A percentile compares a stretch with the other conserved stretches of the same genome.
These are phyloP conservation scores for Aegotheles bennettii DNA, from an alignment of 2,113 vertebrate species.

Conservation along the genomic window DNA sequence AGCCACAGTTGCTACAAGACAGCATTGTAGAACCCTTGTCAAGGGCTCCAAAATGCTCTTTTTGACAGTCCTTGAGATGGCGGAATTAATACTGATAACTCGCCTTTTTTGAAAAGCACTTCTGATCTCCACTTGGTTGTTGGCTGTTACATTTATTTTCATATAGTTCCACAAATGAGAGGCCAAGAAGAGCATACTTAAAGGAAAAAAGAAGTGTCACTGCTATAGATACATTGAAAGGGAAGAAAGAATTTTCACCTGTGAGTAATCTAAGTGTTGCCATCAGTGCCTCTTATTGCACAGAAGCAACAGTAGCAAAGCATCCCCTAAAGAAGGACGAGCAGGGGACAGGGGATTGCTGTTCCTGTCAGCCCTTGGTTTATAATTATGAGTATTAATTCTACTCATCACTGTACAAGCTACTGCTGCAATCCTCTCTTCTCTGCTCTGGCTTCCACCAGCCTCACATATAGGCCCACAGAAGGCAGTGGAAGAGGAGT, in stretches of 20 bases:
- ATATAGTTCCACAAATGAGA: not conserved
- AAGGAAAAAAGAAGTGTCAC: not conserved
- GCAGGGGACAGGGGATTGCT: not conserved
- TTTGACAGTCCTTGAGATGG: not conserved
- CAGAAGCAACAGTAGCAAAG: not conserved
- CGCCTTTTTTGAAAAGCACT: not conserved
- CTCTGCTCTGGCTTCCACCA: not conserved
- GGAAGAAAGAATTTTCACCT: not conserved
- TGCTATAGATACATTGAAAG: not conserved
- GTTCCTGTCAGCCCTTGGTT: not conserved
- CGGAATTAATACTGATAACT: not conserved
- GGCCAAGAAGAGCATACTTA: not conserved
- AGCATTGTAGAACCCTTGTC: not conserved
- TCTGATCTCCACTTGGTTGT: not conserved
- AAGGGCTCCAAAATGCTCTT: not conserved
- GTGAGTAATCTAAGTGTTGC: not conserved
- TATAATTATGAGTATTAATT: not conserved
- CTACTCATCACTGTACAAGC: not conserved
- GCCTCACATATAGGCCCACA: not conserved
- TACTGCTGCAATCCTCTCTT: not conserved
- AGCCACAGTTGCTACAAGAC: not conserved
- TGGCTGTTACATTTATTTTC: not conserved
- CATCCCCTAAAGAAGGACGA: not conserved
- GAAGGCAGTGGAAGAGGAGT: not conserved
- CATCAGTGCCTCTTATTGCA: accelerated